Base-by-base conservation (phyloP, 2,797 vertebrate genomes). In the Tauraco hartlaubi region DNA sequence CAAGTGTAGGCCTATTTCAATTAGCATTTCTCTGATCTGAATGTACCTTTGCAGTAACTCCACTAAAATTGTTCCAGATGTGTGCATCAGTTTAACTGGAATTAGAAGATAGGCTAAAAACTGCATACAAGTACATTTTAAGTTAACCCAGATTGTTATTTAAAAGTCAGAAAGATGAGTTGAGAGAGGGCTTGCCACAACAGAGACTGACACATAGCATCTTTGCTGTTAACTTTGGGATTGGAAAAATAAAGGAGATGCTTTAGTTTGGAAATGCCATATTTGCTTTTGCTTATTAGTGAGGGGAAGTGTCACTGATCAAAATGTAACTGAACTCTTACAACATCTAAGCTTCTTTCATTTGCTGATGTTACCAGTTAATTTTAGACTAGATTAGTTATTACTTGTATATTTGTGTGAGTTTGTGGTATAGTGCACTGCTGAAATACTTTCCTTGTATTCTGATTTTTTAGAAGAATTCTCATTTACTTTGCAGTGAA, bases 381-480 rank as follows among this genome's bases (percentile, higher is more conserved):
- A 79, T 87, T 64, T 86, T 73, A 43, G 61, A 64, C 13, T 31
- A 73, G 19, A 48, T 77, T 44, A 85, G 66, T 90, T 73, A 55
- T 59, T 92, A 22, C 31, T 67, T 88, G 8, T 73, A 41, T 78
- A 41, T 52, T 71, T 59, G 15, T 54, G 16, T 41, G 67, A 63
- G 4, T 84, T 68, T 68, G 20, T 5, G 1, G 14, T 54, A 48
- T n/a, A 78, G 11, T 49, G 29, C 37, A 76, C 33, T 48, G 21
- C 26, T 85, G 44, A 71, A 92, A 80, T 71, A 63, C 37, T 62
- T 93, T 62, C 16, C 12, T 26, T 33, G 15, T 67, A 35, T 66
- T 78, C 35, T 74, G n/a, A 26, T 68, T 92, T 92, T 94, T 91
- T 48, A 28, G 58, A 85, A 88, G 14, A 58, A 35, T 92, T 85